Base-by-base conservation (phyloP, 2,797 vertebrate genomes). In the Mastacembelus armatus region DNA sequence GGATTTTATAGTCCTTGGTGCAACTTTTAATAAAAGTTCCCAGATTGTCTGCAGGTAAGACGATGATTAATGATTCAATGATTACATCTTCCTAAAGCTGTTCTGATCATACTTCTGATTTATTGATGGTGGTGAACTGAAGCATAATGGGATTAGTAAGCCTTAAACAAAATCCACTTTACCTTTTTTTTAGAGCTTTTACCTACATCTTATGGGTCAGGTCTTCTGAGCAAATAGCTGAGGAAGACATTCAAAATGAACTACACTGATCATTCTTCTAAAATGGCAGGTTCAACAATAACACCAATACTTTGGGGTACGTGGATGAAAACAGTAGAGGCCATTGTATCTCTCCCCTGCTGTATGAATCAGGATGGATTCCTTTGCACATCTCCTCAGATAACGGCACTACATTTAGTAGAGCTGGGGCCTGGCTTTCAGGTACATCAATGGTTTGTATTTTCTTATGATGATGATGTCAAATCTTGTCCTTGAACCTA, bases 281-380 rank as follows among this genome's bases (percentile, higher is more conserved):
- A 47, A 29, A 54, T 29, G 16, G 11, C 83, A 95, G 98, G 86
- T 99, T 98, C 80, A 93, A 93, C 24, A 10, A 74, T 9, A 29
- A 88, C 1, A 88, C 86, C 11, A 0, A 67, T 21, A 96, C 94
- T 1, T 52, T 26, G 0, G 98, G 98, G 2, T 94, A 94, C 0
- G 88, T 96, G 27, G 94, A 88, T 22, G 22, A 18, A 2, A 27
- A 78, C 10, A 81, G 89, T 0, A 83, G 19, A 29, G 95, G 91
- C 8, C 96, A 98, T 64, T 99, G 97, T 14, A 91, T 97, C 73
- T 97, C 97, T 0, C 97, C 98, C 0, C 71, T 98, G 24, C 82
- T 99, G 44, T 98, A 94, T 1, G 91, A 96, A 82, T 95, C 94
- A 0, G 97, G 97, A 30, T 94, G 93, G 81, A 71, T 98, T 73